Percentiles rank a stretch among this genome's conserved stretches.
phyloP scores from a whole-genome alignment of 2,113 vertebrate genomes.

The Rousettus leschenaultii region DNA sequence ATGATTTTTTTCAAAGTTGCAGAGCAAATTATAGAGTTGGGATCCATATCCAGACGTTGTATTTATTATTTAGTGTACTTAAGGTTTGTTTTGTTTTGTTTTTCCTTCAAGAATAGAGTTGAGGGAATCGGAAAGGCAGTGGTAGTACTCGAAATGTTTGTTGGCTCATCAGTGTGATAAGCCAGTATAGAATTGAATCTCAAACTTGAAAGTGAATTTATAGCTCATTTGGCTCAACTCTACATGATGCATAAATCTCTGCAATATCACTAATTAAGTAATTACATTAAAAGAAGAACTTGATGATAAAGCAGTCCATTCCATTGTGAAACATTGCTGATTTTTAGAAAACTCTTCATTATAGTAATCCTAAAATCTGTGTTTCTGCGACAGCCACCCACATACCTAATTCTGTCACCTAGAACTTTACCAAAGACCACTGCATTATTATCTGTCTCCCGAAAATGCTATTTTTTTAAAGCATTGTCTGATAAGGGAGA shows the following conservation, averaged over 20 bases:
- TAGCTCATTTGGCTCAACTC: neutral
- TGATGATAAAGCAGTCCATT: neutral
- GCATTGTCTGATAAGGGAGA: neutral
- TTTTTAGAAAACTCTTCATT: constrained; percentile 30
- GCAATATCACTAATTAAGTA: neutral
- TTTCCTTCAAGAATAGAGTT: neutral
- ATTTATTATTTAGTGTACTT: constrained; percentile 1
- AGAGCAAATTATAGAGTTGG: neutral
- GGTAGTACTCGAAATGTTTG: neutral
- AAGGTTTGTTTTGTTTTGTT: neutral
- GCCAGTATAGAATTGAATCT: neutral
- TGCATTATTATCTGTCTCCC: neutral
- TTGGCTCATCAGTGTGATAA: neutral
- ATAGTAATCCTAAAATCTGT: neutral
- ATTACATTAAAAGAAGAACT: neutral
- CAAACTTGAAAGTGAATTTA: neutral
- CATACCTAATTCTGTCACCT: neutral
- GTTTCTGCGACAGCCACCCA: neutral
- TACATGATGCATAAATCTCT: neutral
- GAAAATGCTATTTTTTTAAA: neutral
- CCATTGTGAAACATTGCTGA: neutral
- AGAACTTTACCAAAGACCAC: neutral
- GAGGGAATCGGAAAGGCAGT: neutral
- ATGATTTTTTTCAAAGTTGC: neutral
- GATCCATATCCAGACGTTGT: neutral